Conservation (phyloP, 2,888 invertebrate species). For the Eilema griseolum region DNA sequence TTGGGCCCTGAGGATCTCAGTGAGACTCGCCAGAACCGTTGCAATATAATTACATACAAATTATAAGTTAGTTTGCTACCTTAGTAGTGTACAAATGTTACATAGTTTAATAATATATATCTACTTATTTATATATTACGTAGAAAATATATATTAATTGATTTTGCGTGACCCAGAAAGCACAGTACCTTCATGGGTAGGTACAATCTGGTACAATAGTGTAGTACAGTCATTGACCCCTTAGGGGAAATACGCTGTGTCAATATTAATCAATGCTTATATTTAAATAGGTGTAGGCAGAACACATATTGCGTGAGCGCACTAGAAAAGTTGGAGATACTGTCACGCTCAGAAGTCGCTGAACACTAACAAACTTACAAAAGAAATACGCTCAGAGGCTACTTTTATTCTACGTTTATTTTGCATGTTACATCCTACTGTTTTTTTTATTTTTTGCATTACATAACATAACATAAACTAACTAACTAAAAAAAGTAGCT, state of each 20-base stretch:
- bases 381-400: no score
- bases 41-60: neutral
- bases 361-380: no score
- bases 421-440: no score
- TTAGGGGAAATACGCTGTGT: conserved; percentile 1
- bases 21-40: no score
- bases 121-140: neutral
- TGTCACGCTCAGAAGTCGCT: no score
- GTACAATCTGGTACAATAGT: no score
- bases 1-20: no score
- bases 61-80: neutral
- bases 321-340: neutral
- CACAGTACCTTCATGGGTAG: neutral
- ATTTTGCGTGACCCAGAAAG: neutral
- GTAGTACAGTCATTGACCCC: conserved; percentile 4
- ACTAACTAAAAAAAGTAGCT: no score
- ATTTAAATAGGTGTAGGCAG: neutral
- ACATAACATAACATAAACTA: no score
- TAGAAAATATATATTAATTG: no score
- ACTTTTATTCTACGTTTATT: no score
- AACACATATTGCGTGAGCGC: neutral
- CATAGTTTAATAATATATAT: neutral
- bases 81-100: neutral
- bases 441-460: no score
- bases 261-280: neutral